A percentile compares a stretch with the other conserved stretches of the same genome.
Conservation (phyloP, 2,797 vertebrate genomes). For the Catharus ustulatus region DNA sequence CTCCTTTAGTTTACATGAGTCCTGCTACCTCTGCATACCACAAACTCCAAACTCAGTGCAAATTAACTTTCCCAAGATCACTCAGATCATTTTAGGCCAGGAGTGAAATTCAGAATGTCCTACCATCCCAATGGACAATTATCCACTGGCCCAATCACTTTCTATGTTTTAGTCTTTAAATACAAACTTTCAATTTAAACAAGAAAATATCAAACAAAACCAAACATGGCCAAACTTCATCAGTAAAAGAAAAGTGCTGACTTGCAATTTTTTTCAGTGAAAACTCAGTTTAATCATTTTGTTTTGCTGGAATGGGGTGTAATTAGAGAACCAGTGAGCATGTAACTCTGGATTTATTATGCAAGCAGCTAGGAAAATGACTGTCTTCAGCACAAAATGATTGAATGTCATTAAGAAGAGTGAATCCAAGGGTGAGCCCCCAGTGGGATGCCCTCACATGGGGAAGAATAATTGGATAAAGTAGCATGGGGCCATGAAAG, state of each 20-base stretch:
- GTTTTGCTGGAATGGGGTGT: constrained; percentile 40
- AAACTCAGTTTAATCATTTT: constrained; percentile 60
- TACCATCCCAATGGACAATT: background rate
- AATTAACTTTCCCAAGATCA: background rate
- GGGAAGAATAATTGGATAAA: constrained; percentile 57
- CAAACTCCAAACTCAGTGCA: background rate
- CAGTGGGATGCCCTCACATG: constrained; percentile 54
- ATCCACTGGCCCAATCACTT: background rate
- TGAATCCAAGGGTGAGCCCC: constrained; percentile 63
- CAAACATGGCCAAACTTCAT: background rate
- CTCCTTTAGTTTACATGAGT: background rate
- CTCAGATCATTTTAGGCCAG: background rate
- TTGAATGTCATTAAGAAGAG: constrained; percentile 64
- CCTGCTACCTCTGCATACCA: background rate
- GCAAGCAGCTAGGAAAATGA: constrained; percentile 63
- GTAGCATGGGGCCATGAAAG: constrained; percentile 58
- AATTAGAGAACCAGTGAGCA: constrained; percentile 69
- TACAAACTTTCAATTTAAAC: background rate
- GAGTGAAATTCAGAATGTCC: background rate
- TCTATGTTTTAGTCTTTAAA: background rate
- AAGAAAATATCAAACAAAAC: background rate
- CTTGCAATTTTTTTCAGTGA: background rate
- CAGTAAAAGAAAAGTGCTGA: constrained; percentile 46
- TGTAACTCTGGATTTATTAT: constrained; percentile 68
- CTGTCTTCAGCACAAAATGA: constrained; percentile 70